A percentile compares a stretch with the other conserved stretches of the same genome.
Conservation (phyloP, 2,888 invertebrate species). For the Noctua pronuba region DNA sequence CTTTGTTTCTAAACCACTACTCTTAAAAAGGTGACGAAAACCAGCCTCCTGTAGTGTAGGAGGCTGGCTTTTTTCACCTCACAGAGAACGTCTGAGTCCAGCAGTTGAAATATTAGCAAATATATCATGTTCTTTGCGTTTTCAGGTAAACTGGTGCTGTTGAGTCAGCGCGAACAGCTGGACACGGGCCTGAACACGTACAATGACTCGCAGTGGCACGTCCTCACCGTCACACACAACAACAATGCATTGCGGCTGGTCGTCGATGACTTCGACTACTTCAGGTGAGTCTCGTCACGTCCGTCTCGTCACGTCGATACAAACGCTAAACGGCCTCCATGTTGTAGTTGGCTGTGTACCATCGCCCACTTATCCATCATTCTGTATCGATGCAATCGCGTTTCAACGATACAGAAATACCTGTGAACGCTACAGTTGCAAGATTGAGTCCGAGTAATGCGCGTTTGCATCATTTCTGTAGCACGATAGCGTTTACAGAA, state of each 20-base stretch:
- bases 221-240: conserved; percentile 95
- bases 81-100: not conserved
- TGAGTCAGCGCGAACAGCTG: conserved; percentile 93
- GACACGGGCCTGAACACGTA: conserved; percentile 91
- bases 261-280: conserved; percentile 95
- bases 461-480: too few species aligned
- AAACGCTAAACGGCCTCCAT: not conserved
- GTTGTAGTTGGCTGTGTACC: not conserved
- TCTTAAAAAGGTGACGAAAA: too few species aligned
- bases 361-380: not conserved
- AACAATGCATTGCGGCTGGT: conserved; percentile 92
- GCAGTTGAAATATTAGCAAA: not conserved
- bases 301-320: not conserved
- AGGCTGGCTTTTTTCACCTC: not conserved
- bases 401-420: not conserved
- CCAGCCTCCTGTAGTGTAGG: too few species aligned
- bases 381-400: not conserved
- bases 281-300: conserved; percentile 75
- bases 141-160: conserved; percentile 90
- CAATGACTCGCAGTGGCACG: conserved; percentile 98
- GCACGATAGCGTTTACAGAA: too few species aligned
- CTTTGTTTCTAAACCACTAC: too few species aligned
- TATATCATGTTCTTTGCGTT: not conserved
- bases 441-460: too few species aligned
- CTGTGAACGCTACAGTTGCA: too few species aligned